Base-by-base conservation (phyloP, 2,888 invertebrate genomes). In the Aradus depressus region DNA sequence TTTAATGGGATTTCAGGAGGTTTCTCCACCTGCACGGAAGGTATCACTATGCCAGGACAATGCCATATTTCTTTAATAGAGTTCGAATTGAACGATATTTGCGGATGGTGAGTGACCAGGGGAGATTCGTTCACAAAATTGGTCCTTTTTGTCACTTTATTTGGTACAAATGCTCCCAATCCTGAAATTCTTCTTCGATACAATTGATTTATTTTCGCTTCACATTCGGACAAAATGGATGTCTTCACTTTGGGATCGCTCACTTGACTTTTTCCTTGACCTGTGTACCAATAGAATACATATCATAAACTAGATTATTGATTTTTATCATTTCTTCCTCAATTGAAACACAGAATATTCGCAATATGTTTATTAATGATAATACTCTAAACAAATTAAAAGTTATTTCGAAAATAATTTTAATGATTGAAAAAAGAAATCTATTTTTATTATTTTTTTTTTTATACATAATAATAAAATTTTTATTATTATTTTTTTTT, bases 231-330 rank as follows among this genome's bases (percentile, higher is more conserved):
- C 22, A 53, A 39, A 44, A 55, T 49, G 8, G 50, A 28, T 42
- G 50, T 53, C 53, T 55, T 55, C 55, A 55, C 39, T 35, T 50
- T 44, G n/a, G 55, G 55, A 55, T 55, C 55, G 39, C 49, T 52
- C 23, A 43, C 41, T 41, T 41, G 44, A 32, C 44, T 52, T 52
- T 41, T 55, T 44, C 52, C 47, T 32, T 37, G 23, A 47, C 47
- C 47, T 47, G 47, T 47, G 37, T 37, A 38, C 18, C 34, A 47
- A 47, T 37, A 47, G 38, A 47, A 47, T 47, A 35, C 37, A n/a
- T n/a, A n/a, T n/a, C n/a, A n/a, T n/a, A n/a, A n/a, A n/a, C n/a
- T n/a, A n/a, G n/a, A n/a, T n/a, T n/a, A n/a, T n/a, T n/a, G n/a
- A n/a, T n/a, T n/a, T n/a, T n/a, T n/a, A n/a, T 8, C 31, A 31